Evolutionary conservation across 2,888 invertebrate genomes (phyloP).

Genomic region (Beris morrisii): DNA sequence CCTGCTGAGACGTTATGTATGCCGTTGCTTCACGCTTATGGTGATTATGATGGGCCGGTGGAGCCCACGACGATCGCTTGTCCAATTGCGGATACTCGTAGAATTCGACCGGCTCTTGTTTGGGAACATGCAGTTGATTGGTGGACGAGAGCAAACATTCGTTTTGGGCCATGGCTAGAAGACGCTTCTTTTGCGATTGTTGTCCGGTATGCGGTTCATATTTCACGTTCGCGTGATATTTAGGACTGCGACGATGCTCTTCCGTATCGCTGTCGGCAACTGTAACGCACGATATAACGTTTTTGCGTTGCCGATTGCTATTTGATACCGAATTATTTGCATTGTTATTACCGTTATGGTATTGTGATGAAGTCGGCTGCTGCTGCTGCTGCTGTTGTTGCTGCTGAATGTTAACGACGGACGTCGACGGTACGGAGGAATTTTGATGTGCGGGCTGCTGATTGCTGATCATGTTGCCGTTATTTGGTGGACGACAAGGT

Average conservation of each 20-base stretch:
- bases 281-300: conserved; percentile 77
- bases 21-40: conserved; percentile 53
- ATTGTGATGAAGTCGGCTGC: conserved; percentile 26
- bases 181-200: conserved; percentile 87
- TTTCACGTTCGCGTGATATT: conserved; percentile 50
- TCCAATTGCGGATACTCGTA: conserved; percentile 53
- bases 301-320: conserved; percentile 62
- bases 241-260: conserved; percentile 55
- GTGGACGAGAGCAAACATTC: conserved; percentile 64
- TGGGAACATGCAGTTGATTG: conserved; percentile 53
- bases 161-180: conserved; percentile 83
- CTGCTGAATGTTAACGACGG: conserved; percentile 18
- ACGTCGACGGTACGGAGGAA: conserved; percentile 38
- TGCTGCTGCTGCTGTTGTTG: conserved; percentile 14
- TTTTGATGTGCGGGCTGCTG: conserved; percentile 43
- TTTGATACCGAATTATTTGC: conserved; percentile 26
- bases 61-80: conserved; percentile 57
- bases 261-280: conserved; percentile 76
- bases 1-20: conserved; percentile 41
- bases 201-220: conserved; percentile 58
- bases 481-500: conserved; percentile 46
- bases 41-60: conserved; percentile 55
- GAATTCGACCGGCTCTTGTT: conserved; percentile 56
- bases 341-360: conserved; percentile 38
- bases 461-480: conserved; percentile 40